Conservation (phyloP, 2,113 vertebrate species). For the Condylura cristata region DNA sequence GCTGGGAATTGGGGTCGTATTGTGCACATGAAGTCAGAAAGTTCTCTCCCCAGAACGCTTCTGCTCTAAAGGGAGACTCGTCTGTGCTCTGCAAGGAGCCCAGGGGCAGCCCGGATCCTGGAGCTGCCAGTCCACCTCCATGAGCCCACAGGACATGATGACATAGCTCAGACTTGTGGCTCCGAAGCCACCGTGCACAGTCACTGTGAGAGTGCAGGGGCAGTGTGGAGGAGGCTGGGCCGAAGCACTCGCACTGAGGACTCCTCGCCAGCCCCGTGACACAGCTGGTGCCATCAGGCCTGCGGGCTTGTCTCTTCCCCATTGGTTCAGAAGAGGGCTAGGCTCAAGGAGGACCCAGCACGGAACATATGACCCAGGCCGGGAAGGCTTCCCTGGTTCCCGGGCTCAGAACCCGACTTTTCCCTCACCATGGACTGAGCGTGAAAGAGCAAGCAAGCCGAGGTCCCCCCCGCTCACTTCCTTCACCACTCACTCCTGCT, state of each 20-base stretch:
- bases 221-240: neutral
- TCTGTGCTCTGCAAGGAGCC: neutral
- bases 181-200: neutral
- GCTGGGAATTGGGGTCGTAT: neutral
- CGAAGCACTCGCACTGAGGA: neutral
- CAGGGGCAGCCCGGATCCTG: neutral
- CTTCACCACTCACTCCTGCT: neutral
- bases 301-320: neutral
- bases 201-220: neutral
- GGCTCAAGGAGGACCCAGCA: neutral
- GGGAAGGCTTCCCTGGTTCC: neutral
- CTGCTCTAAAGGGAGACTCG: neutral
- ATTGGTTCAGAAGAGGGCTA: neutral
- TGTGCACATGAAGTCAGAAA: neutral
- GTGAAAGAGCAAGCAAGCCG: neutral
- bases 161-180: neutral
- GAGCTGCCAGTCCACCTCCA: neutral
- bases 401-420: neutral
- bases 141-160: neutral
- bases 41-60: neutral
- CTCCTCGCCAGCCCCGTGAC: neutral
- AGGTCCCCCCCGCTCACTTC: neutral
- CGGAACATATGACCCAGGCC: neutral
- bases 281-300: neutral
- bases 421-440: neutral